Evolutionary conservation across 2,888 invertebrate species (phyloP).

Genomic region (Drosophila falleni): DNA sequence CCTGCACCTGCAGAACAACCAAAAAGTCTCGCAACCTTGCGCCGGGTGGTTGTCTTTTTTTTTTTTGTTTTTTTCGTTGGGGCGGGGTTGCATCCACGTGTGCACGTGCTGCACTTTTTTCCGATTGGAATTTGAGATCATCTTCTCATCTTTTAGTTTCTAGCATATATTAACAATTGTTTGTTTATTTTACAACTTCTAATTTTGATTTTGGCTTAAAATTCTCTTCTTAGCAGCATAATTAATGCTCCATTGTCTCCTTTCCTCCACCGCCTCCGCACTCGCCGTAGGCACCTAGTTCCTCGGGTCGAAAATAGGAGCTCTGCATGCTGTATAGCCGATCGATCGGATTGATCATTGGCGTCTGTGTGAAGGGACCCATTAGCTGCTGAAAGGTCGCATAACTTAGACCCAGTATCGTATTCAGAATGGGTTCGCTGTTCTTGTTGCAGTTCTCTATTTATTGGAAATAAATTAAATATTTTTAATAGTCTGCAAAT

Average conservation of each 20-base stretch:
- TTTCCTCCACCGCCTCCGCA: conserved; percentile 72
- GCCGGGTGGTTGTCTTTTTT: conserved; percentile 39
- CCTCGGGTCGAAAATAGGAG: conserved; percentile 88
- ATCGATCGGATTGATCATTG: conserved; percentile 88
- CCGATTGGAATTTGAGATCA: not conserved
- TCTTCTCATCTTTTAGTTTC: conserved; percentile 26
- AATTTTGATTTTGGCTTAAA: conserved; percentile 82
- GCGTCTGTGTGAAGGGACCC: conserved; percentile 85
- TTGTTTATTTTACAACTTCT: conserved; percentile 78
- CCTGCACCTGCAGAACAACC: conserved; percentile 84
- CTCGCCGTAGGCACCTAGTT: conserved; percentile 83
- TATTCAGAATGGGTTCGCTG: conserved; percentile 84
- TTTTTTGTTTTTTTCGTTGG: too few relatives aligned
- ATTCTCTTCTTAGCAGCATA: conserved; percentile 33
- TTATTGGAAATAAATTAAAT: not conserved
- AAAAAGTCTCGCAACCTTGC: conserved; percentile 52
- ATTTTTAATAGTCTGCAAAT: not conserved
- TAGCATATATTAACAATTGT: conserved; percentile 71
- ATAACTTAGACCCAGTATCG: conserved; percentile 85
- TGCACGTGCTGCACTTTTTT: conserved; percentile 33
- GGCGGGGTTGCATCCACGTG: conserved; percentile 47
- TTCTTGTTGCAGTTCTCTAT: conserved; percentile 85
- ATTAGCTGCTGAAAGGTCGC: conserved; percentile 85
- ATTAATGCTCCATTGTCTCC: conserved; percentile 77
- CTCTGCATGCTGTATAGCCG: conserved; percentile 89